Evolutionary conservation across 92 coral and sea anemone species (phyloP).

Genomic region (Epizoanthus fatuus): DNA sequence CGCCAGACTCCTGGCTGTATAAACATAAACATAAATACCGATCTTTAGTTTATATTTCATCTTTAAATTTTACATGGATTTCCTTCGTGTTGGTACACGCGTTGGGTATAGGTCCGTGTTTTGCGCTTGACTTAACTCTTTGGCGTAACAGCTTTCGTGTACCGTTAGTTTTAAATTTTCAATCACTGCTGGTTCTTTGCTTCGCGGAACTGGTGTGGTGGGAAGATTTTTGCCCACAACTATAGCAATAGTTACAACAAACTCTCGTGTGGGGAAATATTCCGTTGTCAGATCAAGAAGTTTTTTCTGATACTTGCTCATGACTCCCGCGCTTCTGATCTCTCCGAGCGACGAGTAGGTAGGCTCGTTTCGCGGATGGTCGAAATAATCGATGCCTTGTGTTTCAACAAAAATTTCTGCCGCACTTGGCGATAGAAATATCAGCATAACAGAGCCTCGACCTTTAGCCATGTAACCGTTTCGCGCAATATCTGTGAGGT

Average conservation of each 20-base stretch:
- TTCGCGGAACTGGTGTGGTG: conserved; percentile 90
- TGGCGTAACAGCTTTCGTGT: conserved; percentile 67
- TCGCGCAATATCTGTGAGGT: conserved; percentile 84
- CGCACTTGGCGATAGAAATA: conserved; percentile 92
- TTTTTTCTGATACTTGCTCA: conserved; percentile 84
- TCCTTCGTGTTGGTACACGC: conserved; percentile 16
- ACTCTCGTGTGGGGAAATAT: conserved; percentile 91
- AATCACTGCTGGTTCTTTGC: conserved; percentile 92
- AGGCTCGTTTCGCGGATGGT: conserved; percentile 84
- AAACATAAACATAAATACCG: conserved; percentile 1
- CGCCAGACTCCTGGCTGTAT: not conserved
- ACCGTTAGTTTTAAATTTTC: conserved; percentile 80
- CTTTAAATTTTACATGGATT: conserved; percentile 10
- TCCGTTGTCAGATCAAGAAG: conserved; percentile 73
- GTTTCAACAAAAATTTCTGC: conserved; percentile 95
- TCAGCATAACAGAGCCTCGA: conserved; percentile 93
- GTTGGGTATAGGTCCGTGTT: conserved; percentile 39
- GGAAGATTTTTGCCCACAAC: conserved; percentile 92
- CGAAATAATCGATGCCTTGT: conserved; percentile 80
- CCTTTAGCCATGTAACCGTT: conserved; percentile 88
- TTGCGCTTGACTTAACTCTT: conserved; percentile 78
- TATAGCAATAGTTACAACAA: conserved; percentile 91
- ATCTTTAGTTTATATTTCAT: not conserved
- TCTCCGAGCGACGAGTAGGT: conserved; percentile 89
- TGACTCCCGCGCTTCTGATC: conserved; percentile 85